Base-by-base conservation (phyloP, 2,888 invertebrate genomes). In the Agrenia bidenticulata region DNA sequence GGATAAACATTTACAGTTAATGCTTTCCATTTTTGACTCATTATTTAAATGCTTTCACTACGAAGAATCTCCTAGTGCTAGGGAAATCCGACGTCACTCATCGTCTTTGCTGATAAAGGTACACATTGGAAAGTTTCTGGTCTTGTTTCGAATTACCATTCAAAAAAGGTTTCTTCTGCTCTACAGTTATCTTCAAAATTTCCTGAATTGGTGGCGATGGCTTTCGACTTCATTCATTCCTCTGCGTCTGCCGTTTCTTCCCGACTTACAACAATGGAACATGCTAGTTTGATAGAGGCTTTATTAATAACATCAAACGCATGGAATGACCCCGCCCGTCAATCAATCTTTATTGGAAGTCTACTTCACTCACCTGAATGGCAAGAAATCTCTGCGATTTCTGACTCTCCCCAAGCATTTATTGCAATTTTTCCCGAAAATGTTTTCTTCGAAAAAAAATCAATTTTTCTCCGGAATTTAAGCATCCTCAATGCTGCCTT, bases 101-200 rank as follows among this genome's bases (percentile, higher is more conserved):
- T 61, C 72, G 1, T 59, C 74, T 1, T 45, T 76, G 4, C 58
- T 76, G 60, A 70, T 76, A 11, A 76, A 76, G 70, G 75, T 75
- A 63, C 21, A 7, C 32, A 32, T 7, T 32, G 11, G 32, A 4
- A 32, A 32, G 32, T 11, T 32, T n/a, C n/a, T n/a, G n/a, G n/a
- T n/a, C n/a, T n/a, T n/a, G n/a, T n/a, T n/a, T n/a, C n/a, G n/a
- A n/a, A n/a, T n/a, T n/a, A n/a, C n/a, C n/a, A n/a, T n/a, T n/a
- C n/a, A n/a, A n/a, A n/a, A n/a, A n/a, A n/a, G n/a, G n/a, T n/a
- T 32, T 32, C 37, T 53, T 26, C 56, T 27, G 26, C 19, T 5
- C 53, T 23, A 23, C 45, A 73, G 70, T 42, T 73, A 39, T 63
- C 68, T 1, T 61, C 66, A 1, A 69, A 67, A 32, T 63, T 63